These are phyloP conservation scores for Drosophila buzzatii DNA, from an alignment of 2,888 invertebrate genomes.

Conservation along the genomic window DNA sequence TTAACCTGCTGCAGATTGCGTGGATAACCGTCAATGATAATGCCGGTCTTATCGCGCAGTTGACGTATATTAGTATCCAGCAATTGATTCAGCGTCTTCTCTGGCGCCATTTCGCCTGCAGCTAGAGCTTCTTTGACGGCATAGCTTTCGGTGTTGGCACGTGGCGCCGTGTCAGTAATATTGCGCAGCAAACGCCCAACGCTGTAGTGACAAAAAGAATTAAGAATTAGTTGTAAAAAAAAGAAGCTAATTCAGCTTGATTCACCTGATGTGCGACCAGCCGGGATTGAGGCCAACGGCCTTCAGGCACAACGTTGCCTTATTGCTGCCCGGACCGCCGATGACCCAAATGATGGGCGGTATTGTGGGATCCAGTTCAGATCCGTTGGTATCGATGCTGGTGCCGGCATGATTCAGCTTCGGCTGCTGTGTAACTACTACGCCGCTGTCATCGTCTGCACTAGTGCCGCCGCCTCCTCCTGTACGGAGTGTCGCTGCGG, in stretches of 20 bases:
- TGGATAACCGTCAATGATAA: slow-evolving; percentile 97
- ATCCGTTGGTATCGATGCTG: slow-evolving; percentile 55
- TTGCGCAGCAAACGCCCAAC: slow-evolving; percentile 92
- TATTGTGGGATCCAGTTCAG: slow-evolving; percentile 47
- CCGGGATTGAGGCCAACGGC: slow-evolving; percentile 89
- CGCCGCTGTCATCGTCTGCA: slow-evolving; percentile 64
- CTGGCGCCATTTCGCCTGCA: slow-evolving; percentile 92
- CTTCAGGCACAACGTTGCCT: slow-evolving; percentile 91
- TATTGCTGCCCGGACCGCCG: slow-evolving; percentile 97
- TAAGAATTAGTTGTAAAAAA: neutral
- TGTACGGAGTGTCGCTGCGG: slow-evolving; percentile 49
- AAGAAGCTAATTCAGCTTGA: neutral
- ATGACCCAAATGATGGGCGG: slow-evolving; percentile 88
- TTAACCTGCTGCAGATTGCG: slow-evolving; percentile 94
- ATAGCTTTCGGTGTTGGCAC: slow-evolving; percentile 88
- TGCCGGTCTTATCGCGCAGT: slow-evolving; percentile 89
- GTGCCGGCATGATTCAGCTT: slow-evolving; percentile 54
- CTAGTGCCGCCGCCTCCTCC: slow-evolving; percentile 22
- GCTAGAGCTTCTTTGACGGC: slow-evolving; percentile 90
- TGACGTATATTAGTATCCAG: slow-evolving; percentile 89
- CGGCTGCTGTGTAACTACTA: slow-evolving; percentile 77
- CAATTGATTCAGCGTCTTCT: slow-evolving; percentile 91
- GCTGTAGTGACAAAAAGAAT: slow-evolving; percentile 83
- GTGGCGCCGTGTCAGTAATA: slow-evolving; percentile 89
- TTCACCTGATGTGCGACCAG: slow-evolving; percentile 90